Evolutionary conservation across 2,888 invertebrate genomes (phyloP), one percentile per base, ranked within the genome.

Genomic region (Pheosia gnoma): DNA sequence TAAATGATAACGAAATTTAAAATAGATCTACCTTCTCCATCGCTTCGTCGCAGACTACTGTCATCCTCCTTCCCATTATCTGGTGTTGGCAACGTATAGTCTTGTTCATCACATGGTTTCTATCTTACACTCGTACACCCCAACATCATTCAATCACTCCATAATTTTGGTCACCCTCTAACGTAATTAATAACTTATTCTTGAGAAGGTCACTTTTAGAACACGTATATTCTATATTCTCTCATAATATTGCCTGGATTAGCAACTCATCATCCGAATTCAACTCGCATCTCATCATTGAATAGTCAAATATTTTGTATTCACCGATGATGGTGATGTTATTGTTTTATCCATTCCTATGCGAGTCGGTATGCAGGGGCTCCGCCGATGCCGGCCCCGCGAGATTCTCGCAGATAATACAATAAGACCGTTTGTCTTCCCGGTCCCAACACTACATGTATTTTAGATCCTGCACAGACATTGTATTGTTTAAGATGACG

Each of bases 341-440:
- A 72, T 72, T 72, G 67, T 74, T 64, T 67, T 72, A 65, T 53
- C 53, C 52, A 25, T 59, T 59, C 59, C 65, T 62, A 62, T 70
- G 66, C 59, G 59, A 56, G 57, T 52, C 58, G 58, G 66, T 57
- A 66, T 66, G 68, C 68, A 68, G 58, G 45, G 47, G 39, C 13
- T 10, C 36, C 36, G 13, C 36, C 25, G 47, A 13, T 13, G 9
- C 13, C 13, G 38, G 52, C 13, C 57, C 59, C 43, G 4, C n/a
- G 25, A 11, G 67, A 56, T 62, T 49, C 49, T 8, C 51, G 47
- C 62, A 59, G 60, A 69, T 76, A 75, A 78, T 68, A 77, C 73
- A 73, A 75, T 75, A 67, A 74, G 74, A 67, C 68, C 66, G 59
- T 66, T 63, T 66, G 66, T 59, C 65, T 58, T 47, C 61, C 59